Evolutionary conservation across 2,888 invertebrate genomes (phyloP), one percentile per base, ranked within the genome.

Genomic region (Parnassius orleans): DNA sequence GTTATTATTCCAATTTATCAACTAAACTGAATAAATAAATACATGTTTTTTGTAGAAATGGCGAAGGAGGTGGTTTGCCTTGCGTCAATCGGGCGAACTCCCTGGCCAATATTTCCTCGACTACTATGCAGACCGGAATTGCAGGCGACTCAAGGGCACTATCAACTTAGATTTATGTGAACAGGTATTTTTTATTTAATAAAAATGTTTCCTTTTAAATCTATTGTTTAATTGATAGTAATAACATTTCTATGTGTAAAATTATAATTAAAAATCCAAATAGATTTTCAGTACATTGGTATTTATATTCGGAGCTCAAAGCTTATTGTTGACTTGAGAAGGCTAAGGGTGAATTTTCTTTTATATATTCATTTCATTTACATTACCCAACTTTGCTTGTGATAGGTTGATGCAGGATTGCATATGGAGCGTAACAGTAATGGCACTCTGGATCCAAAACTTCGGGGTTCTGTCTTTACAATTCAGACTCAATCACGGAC

Each of bases 81-180:
- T 99, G 75, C 95, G 96, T 70, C 96, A 97, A 82, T 95, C 96
- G 47, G 97, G 98, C 71, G 97, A 98, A 82, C 94, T 98, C 77
- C 98, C 98, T 60, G 97, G 97, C 63, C 98, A 98, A 87, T 98
- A 96, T 92, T 95, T 97, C 80, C 93, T 98, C 74, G 98, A 97
- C 83, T 99, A 99, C 86, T 98, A 96, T 87, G 96, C 97, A 48
- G 98, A 98, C 84, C 94, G 95, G 76, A 95, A 95, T 79, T 95
- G 96, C 83, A 94, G 96, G 74, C 96, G 97, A 78, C 92, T 96
- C 71, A 97, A 98, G 91, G 97, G 97, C 77, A 94, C 95, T 66
- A 97, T 99, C 77, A 96, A 98, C 93, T 93, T 99, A 78, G 98
- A 98, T 92, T 96, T 98, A 83, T 98, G 98, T 87, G 98, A 98